Percentiles rank a stretch among this genome's conserved stretches.
Evolutionary conservation across 2,113 vertebrate genomes (phyloP).

Genomic region (Chaenocephalus aceratus): DNA sequence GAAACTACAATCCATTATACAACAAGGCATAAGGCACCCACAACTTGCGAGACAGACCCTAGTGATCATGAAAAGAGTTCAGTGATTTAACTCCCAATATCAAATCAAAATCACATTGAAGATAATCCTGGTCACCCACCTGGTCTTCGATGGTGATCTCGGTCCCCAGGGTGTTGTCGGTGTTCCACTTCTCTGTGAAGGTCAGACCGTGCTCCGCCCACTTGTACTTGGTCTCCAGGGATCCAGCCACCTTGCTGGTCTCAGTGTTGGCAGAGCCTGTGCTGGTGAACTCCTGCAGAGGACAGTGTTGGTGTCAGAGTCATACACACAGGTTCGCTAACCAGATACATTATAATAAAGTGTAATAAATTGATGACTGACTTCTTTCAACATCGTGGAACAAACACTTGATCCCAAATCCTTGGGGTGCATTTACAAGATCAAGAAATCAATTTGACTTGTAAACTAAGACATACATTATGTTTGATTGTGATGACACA

Average conservation of each 20-base stretch:
- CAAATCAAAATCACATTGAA: neutral
- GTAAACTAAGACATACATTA: neutral
- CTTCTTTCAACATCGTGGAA: neutral
- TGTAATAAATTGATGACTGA: too few species aligned
- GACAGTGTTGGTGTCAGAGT: neutral
- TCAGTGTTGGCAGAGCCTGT: constrained; percentile 95
- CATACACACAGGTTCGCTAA: neutral
- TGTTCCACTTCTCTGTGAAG: constrained; percentile 98
- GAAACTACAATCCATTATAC: neutral
- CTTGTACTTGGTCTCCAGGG: constrained; percentile 97
- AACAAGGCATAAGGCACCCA: neutral
- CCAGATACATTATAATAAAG: neutral
- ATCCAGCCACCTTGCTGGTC: constrained; percentile 94
- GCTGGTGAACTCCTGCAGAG: constrained; percentile 94
- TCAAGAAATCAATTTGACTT: neutral
- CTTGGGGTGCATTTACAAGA: neutral
- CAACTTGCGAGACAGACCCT: neutral
- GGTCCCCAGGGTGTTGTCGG: constrained; percentile 95
- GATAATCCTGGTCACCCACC: constrained; percentile 37
- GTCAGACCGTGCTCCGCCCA: constrained; percentile 95
- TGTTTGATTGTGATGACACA: neutral
- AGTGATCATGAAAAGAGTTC: neutral
- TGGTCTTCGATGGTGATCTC: constrained; percentile 92
- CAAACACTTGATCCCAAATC: neutral
- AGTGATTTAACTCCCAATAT: neutral